Percentiles rank a stretch among this genome's conserved stretches.
These are phyloP conservation scores for Nettapus auritus DNA, from an alignment of 2,113 vertebrate genomes.

Conservation along the genomic window DNA sequence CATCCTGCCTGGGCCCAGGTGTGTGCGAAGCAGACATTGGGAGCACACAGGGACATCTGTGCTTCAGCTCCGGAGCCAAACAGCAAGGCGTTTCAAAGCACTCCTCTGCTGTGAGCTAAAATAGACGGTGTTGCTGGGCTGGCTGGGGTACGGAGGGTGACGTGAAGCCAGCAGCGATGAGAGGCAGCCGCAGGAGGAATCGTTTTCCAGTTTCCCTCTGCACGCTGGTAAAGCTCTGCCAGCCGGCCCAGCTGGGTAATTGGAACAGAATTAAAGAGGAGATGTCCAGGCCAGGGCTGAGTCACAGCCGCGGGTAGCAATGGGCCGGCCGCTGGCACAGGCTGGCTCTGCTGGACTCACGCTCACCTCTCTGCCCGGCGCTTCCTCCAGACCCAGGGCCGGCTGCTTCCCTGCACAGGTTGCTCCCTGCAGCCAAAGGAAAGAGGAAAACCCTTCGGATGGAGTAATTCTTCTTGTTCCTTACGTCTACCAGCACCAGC, in stretches of 20 bases:
- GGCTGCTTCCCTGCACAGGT: background rate
- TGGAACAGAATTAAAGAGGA: background rate
- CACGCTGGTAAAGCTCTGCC: background rate
- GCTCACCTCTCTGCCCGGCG: background rate
- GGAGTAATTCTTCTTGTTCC: slow-evolving; percentile 9
- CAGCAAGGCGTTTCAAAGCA: background rate
- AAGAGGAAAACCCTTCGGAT: slow-evolving; percentile 7
- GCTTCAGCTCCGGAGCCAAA: background rate
- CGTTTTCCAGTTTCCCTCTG: background rate
- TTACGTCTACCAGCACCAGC: background rate
- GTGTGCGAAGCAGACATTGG: background rate
- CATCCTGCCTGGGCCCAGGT: background rate
- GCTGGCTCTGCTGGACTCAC: background rate
- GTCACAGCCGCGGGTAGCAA: background rate
- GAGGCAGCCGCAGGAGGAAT: background rate
- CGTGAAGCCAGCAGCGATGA: background rate
- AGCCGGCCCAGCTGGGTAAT: background rate
- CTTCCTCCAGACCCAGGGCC: background rate
- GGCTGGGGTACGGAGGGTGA: background rate
- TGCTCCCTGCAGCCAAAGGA: background rate
- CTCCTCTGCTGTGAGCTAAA: background rate
- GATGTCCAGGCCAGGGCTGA: background rate
- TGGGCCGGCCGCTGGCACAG: background rate
- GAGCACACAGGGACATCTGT: background rate
- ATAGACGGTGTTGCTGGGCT: background rate